phyloP scores from a whole-genome alignment of 2,797 vertebrate genomes.

The Philypnodon macrostomus region DNA sequence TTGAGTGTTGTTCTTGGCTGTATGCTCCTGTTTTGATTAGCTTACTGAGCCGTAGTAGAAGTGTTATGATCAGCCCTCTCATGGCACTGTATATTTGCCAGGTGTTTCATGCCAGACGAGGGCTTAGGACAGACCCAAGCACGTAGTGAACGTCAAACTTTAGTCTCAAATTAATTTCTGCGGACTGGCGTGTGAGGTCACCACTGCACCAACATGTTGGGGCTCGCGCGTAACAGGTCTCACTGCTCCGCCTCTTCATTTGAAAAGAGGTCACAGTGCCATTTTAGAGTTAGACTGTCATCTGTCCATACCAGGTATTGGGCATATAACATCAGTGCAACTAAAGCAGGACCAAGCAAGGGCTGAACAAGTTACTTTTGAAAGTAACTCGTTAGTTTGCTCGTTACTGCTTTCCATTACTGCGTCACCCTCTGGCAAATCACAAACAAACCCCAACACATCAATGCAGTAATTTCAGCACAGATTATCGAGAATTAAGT shows the following conservation, averaged over 20 bases:
- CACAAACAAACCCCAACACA: too few relatives aligned
- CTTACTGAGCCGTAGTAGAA: background rate
- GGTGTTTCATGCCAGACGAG: slow-evolving; percentile 1
- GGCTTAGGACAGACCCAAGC: slow-evolving; percentile 8
- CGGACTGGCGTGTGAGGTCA: slow-evolving; percentile 25
- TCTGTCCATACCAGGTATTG: slow-evolving; percentile 1
- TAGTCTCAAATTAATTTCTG: background rate
- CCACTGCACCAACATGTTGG: slow-evolving; percentile 17
- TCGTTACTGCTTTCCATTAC: too few relatives aligned
- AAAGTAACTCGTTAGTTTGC: too few relatives aligned
- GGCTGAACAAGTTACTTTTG: too few relatives aligned
- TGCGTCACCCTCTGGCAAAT: too few relatives aligned
- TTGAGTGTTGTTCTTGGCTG: background rate
- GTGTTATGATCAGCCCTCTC: slow-evolving; percentile 5
- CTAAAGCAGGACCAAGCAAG: too few relatives aligned
- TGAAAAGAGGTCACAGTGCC: slow-evolving; percentile 11
- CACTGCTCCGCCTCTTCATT: slow-evolving; percentile 19
- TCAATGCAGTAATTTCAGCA: too few relatives aligned
- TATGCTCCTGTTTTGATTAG: background rate
- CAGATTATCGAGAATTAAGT: too few relatives aligned
- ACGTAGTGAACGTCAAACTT: slow-evolving; percentile 18
- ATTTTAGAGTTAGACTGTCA: slow-evolving; percentile 7
- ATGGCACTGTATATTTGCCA: slow-evolving; percentile 1
- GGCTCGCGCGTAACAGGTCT: slow-evolving; percentile 36
- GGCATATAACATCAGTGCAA: too few relatives aligned